These are phyloP conservation scores for Amorpha juglandis DNA, from an alignment of 2,888 invertebrate genomes.

Conservation along the genomic window DNA sequence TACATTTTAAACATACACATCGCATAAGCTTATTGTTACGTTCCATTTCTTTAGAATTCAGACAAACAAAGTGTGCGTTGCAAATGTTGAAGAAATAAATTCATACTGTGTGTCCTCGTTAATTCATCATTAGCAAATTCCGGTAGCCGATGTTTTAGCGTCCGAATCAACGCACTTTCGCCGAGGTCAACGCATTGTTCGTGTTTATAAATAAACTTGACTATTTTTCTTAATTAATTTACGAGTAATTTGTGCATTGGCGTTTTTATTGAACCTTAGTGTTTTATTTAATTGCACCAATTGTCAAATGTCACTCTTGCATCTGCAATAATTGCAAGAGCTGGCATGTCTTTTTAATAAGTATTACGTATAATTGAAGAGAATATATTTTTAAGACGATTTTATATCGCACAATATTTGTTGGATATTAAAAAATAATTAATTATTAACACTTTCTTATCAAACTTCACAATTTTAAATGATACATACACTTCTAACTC, in stretches of 20 bases:
- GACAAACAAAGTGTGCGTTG: constrained; percentile 22
- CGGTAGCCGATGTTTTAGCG: constrained; percentile 65
- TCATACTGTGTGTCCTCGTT: constrained; percentile 43
- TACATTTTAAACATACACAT: background rate
- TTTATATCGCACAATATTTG: constrained; percentile 28
- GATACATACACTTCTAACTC: background rate
- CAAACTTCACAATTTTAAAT: constrained; percentile 37
- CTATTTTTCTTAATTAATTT: constrained; percentile 27
- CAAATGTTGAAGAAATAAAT: constrained; percentile 24
- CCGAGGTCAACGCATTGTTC: constrained; percentile 69
- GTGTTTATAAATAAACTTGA: constrained; percentile 55
- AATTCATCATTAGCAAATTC: constrained; percentile 62
- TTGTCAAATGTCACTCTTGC: background rate
- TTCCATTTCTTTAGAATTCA: constrained; percentile 23
- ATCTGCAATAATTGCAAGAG: background rate
- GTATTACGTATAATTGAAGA: too few relatives aligned
- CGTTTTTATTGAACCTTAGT: background rate
- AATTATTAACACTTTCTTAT: constrained; percentile 48
- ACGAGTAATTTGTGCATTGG: background rate
- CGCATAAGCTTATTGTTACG: constrained; percentile 4
- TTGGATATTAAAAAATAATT: constrained; percentile 29
- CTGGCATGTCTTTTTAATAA: background rate
- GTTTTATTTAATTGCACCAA: background rate
- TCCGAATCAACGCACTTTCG: constrained; percentile 47
- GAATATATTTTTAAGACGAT: background rate